These are phyloP conservation scores for Perca fluviatilis DNA, from an alignment of 2,113 vertebrate species.

Conservation along the genomic window DNA sequence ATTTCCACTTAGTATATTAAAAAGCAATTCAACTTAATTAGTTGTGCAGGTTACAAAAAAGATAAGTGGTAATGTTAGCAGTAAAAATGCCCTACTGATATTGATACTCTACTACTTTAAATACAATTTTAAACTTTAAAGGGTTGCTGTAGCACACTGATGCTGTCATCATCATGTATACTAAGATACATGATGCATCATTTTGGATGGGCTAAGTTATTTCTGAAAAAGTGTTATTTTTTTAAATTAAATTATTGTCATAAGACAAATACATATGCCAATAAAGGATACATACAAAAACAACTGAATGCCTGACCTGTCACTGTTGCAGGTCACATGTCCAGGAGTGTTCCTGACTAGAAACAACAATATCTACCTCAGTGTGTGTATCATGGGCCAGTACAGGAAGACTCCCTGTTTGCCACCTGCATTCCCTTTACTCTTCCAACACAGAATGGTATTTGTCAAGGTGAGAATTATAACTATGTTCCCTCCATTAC, in stretches of 20 bases:
- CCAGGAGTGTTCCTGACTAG: constrained; percentile 88
- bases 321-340: constrained; percentile 88
- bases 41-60: not conserved
- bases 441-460: constrained; percentile 90
- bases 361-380: constrained; percentile 89
- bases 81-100: not conserved
- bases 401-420: constrained; percentile 88
- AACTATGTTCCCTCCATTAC: not conserved
- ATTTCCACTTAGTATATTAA: not conserved
- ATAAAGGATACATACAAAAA: not conserved
- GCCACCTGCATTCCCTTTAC: constrained; percentile 89
- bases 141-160: not conserved
- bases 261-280: not conserved
- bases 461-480: constrained; percentile 91
- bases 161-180: not conserved
- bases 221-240: not conserved
- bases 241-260: too few species aligned
- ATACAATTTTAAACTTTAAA: not conserved
- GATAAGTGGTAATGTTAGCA: not conserved
- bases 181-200: not conserved
- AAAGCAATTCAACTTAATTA: not conserved
- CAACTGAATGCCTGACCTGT: not conserved
- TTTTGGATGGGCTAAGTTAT: not conserved
- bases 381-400: constrained; percentile 92
- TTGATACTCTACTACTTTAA: not conserved